Base-by-base conservation (phyloP, 2,797 vertebrate genomes). In the Acanthis flammea region DNA sequence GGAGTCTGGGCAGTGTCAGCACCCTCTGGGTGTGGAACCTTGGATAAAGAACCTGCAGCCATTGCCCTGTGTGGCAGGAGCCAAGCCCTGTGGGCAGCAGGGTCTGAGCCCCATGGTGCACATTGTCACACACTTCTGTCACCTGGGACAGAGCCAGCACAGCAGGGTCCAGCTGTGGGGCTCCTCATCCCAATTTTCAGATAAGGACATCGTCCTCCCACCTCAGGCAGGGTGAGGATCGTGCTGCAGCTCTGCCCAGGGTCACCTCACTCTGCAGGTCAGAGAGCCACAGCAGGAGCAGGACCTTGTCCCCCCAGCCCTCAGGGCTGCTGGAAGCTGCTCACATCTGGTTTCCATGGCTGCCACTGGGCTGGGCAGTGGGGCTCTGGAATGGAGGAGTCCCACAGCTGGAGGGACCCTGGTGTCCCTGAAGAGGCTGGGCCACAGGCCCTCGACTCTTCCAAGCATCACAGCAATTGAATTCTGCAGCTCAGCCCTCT, bases 111-210 rank as follows among this genome's bases (percentile, higher is more conserved):
- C 31, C 14, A 3, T 6, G 2, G 47, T 16, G 65, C 60, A 9
- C 5, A 12, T 11, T 63, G 72, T 27, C 18, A 5, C 21, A 2
- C 0, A 1, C 33, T 53, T n/a, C 50, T 9, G 27, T 22, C 47
- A 65, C 55, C 70, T 2, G 0, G 16, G 48, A n/a, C 33, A 47
- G 70, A 48, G 81, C 33, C 45, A 57, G 58, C 57, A 67, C 31
- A 45, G 60, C 0, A 0, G 3, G 7, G 19, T 19, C 27, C 45
- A 66, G 71, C 48, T 55, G 2, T 2, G 12, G 33, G 61, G 42
- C 35, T 55, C 31, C 61, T 22, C 22, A 30, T 11, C 23, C 23
- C 55, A 8, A 0, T 35, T 45, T 51, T 51, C 51, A 82, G n/a
- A 19, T 2, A 37, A 17, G 0, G 5, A 33, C 35, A 19, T 25